Evolutionary conservation across 2,888 invertebrate species (phyloP).

Genomic region (Willowsia nigromaculata): DNA sequence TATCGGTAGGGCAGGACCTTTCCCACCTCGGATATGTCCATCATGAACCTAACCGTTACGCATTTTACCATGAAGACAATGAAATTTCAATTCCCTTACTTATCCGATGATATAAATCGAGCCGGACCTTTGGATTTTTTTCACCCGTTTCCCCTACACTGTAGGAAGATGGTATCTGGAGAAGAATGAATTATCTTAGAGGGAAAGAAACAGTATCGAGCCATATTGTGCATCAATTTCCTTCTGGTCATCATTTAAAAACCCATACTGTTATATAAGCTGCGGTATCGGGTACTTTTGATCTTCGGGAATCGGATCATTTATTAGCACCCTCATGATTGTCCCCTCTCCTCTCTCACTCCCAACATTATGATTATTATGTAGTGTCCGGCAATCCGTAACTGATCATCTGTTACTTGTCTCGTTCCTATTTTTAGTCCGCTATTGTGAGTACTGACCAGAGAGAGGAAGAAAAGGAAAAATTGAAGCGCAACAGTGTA

Average conservation of each 20-base stretch:
- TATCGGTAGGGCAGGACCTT: constrained; percentile 67
- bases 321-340: constrained; percentile 67
- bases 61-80: neutral
- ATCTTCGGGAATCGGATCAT: constrained; percentile 67
- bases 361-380: constrained; percentile 2
- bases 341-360: constrained; percentile 11
- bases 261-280: neutral
- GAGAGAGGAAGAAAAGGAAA: neutral
- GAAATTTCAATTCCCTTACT: constrained; percentile 2
- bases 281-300: constrained; percentile 31
- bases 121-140: no score
- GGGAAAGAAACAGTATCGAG: neutral
- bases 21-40: constrained; percentile 69
- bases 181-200: neutral
- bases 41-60: no score
- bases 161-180: neutral
- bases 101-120: no score
- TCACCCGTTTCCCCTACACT: neutral
- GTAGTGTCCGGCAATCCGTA: constrained; percentile 65
- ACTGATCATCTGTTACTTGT: constrained; percentile 70
- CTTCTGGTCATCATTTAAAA: constrained; percentile 36
- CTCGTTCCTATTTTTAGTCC: neutral
- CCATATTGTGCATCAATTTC: neutral
- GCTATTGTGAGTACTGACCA: neutral
- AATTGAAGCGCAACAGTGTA: constrained; percentile 18